Conservation (phyloP, 2,888 invertebrate genomes). For the Stenurella melanura region DNA sequence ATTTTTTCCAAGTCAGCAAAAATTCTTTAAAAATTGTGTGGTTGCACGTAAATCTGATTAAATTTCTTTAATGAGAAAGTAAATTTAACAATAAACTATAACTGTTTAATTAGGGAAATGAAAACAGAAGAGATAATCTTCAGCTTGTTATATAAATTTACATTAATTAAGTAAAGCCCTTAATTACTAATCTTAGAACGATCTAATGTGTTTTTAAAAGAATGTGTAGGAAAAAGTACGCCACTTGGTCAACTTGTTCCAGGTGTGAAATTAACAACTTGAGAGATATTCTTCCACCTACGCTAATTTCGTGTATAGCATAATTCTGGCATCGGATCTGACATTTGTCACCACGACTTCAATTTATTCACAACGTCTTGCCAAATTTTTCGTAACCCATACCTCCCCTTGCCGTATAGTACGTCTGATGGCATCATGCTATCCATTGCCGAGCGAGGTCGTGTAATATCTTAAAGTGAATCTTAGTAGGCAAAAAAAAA, state of each 20-base stretch:
- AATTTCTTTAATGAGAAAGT: background rate
- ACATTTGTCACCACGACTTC: no score
- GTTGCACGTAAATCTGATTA: background rate
- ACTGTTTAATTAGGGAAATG: background rate
- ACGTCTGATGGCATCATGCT: no score
- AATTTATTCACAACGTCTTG: no score
- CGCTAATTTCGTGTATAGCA: background rate
- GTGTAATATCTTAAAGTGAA: no score
- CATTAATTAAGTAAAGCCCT: slow-evolving; percentile 7
- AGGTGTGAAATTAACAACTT: background rate
- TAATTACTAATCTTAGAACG: slow-evolving; percentile 3
- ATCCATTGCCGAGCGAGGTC: no score
- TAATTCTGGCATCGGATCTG: no score
- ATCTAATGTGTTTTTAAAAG: background rate
- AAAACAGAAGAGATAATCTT: background rate
- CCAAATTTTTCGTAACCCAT: no score
- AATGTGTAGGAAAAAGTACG: background rate
- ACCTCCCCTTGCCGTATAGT: no score
- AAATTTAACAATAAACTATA: slow-evolving; percentile 2
- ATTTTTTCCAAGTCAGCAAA: no score
- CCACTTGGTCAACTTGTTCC: background rate
- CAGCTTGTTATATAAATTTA: background rate
- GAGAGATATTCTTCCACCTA: background rate
- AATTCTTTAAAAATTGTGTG: background rate
- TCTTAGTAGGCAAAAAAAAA: no score